Evolutionary conservation across 2,888 invertebrate genomes (phyloP).

Genomic region (Drosophila atripex): DNA sequence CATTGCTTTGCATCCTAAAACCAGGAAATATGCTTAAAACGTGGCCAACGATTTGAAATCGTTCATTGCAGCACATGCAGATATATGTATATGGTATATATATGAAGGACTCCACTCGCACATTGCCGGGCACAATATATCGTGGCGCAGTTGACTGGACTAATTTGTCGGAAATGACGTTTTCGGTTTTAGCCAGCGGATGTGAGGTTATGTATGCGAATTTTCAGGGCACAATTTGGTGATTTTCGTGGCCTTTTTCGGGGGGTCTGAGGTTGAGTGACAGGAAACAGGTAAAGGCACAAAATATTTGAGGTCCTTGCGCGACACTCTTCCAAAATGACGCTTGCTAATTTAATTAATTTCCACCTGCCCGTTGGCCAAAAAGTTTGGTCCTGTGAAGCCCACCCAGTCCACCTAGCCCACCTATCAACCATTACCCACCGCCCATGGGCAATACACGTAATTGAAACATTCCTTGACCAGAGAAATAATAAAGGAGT

Average conservation of each 20-base stretch:
- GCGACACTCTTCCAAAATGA: slow-evolving; percentile 77
- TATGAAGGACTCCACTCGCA: slow-evolving; percentile 4
- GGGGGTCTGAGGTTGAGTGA: slow-evolving; percentile 7
- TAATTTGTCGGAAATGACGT: slow-evolving; percentile 79
- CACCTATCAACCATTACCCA: slow-evolving; percentile 13
- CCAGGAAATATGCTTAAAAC: slow-evolving; percentile 74
- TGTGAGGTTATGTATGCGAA: slow-evolving; percentile 61
- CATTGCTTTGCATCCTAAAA: slow-evolving; percentile 52
- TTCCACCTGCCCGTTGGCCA: slow-evolving; percentile 64
- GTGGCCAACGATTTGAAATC: slow-evolving; percentile 52
- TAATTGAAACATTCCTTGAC: slow-evolving; percentile 77
- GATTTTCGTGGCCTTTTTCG: background rate
- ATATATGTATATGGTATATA: slow-evolving; percentile 7
- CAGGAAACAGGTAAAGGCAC: slow-evolving; percentile 36
- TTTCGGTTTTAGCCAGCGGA: slow-evolving; percentile 64
- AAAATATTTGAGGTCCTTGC: slow-evolving; percentile 65
- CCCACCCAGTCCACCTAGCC: background rate
- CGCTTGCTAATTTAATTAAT: slow-evolving; percentile 80
- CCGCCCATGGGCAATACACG: slow-evolving; percentile 61
- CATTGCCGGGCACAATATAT: slow-evolving; percentile 45
- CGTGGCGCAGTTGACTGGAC: slow-evolving; percentile 73
- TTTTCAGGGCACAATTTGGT: slow-evolving; percentile 31
- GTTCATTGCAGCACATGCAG: slow-evolving; percentile 19
- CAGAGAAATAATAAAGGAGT: slow-evolving; percentile 56
- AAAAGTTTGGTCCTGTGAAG: slow-evolving; percentile 54